Evolutionary conservation across 2,113 vertebrate species (phyloP), one percentile per base, ranked within the genome.

Genomic region (Psophia crepitans): DNA sequence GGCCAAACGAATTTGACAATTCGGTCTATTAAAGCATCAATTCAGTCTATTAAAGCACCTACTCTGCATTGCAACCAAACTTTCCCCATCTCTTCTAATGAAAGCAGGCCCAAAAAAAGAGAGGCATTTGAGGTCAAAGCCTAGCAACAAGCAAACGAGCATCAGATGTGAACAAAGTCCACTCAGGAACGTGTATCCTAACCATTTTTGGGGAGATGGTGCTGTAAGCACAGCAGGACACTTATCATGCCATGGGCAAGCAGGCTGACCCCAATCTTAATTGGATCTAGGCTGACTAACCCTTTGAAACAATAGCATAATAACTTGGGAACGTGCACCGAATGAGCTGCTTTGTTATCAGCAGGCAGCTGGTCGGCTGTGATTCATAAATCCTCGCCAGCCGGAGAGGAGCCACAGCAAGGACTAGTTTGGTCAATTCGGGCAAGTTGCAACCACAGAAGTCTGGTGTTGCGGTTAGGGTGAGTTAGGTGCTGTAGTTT

Each of bases 231-330:
- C 71, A 77, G 64, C 24, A 86, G 75, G 49, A 69, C 51, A 33
- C 81, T 89, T 83, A 61, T 65, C 37, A 46, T 24, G 54, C 68
- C 35, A 5, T 11, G 74, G 65, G 32, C 18, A 73, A 61, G 48
- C 73, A 76, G 77, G 20, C n/a, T 77, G 90, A 68, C 78, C 89
- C 71, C 69, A 56, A 83, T 90, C 84, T 96, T 89, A 88, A 85
- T 65, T 90, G 54, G 49, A 90, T 95, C 90, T 91, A 18, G 57
- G 53, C 57, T 91, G 90, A 57, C 57, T 61, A 96, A 80, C 24
- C 63, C 87, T 35, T 61, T 79, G 82, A 85, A 90, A 95, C 87
- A 82, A 49, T 1, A n/a, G 74, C 6, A 58, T 73, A 86, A 82
- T 23, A 79, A 57, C 49, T 53, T 39, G 49, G 39, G 61, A 37